A percentile compares a stretch with the other conserved stretches of the same genome.
Conservation (phyloP, 2,888 invertebrate species). For the Drosophila merina region DNA sequence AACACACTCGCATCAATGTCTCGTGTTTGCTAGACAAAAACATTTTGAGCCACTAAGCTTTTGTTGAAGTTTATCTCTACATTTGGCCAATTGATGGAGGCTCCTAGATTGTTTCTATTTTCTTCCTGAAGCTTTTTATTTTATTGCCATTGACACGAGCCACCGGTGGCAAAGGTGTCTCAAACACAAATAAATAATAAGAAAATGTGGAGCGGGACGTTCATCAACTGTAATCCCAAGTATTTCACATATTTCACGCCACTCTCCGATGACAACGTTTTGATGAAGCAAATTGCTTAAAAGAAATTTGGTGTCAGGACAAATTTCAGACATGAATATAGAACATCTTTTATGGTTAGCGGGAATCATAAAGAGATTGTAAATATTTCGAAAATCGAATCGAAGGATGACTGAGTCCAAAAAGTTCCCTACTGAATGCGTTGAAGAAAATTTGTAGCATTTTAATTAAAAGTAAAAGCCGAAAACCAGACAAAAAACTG, state of each 20-base stretch:
- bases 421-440: constrained; percentile 5
- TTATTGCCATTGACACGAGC: constrained; percentile 51
- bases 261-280: constrained; percentile 27
- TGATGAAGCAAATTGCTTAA: constrained; percentile 26
- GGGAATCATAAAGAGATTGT: too few relatives aligned
- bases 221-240: constrained; percentile 34
- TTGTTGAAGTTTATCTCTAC: constrained; percentile 74
- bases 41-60: constrained; percentile 70
- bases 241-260: constrained; percentile 51
- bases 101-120: constrained; percentile 49
- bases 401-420: background rate
- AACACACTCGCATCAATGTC: constrained; percentile 46
- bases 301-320: constrained; percentile 15
- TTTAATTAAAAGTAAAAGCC: constrained; percentile 67
- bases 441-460: constrained; percentile 43
- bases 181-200: constrained; percentile 58
- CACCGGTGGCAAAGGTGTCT: constrained; percentile 58
- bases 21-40: constrained; percentile 62
- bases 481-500: constrained; percentile 4
- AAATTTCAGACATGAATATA: constrained; percentile 3
- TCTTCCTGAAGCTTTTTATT: constrained; percentile 36
- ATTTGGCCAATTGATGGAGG: constrained; percentile 67
- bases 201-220: constrained; percentile 4
- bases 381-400: too few relatives aligned
- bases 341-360: too few relatives aligned